Evolutionary conservation across 2,888 invertebrate species (phyloP), one percentile per base, ranked within the genome.

Genomic region (Dynastes maya): DNA sequence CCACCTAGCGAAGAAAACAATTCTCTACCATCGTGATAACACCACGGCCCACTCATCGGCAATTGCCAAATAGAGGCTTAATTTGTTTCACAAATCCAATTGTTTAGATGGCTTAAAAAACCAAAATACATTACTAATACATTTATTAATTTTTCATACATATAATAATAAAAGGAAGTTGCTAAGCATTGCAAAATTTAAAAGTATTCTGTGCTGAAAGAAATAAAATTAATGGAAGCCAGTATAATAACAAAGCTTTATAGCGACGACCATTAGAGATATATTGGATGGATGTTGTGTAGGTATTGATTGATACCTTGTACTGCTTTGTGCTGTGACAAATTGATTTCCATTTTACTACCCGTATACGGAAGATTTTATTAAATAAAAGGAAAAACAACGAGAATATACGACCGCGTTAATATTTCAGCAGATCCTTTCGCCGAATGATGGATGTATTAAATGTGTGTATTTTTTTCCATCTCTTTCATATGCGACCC

Each of bases 221-320:
- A 37, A 37, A 64, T 64, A 64, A 27, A 32, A 29, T 37, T 37
- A 4, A 37, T 37, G 32, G 32, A 37, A 37, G 5, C 32, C 32
- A 37, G n/a, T 64, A 32, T 29, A 29, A 63, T 22, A 16, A 53
- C 37, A 63, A 13, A 49, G 51, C 22, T 51, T 27, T 49, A 71
- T 55, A 22, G 58, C 11, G 16, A 71, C 16, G 70, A 37, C 58
- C 40, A 77, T 68, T 63, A 61, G 49, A 63, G 61, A 71, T 77
- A 71, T 68, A 68, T 71, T 77, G 68, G 68, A 77, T 68, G 71
- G 37, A 71, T 71, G 58, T 40, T 67, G n/a, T 45, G 45, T 45
- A 40, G 1, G 67, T 29, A 77, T 77, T 77, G 77, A 77, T 77
- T 77, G 77, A 77, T 71, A 77, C 51, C 70, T 68, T 71, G 71